Percentiles rank a stretch among this genome's conserved stretches.
These are phyloP conservation scores for Pseudopodoces humilis DNA, from an alignment of 2,113 vertebrate genomes.

Conservation along the genomic window DNA sequence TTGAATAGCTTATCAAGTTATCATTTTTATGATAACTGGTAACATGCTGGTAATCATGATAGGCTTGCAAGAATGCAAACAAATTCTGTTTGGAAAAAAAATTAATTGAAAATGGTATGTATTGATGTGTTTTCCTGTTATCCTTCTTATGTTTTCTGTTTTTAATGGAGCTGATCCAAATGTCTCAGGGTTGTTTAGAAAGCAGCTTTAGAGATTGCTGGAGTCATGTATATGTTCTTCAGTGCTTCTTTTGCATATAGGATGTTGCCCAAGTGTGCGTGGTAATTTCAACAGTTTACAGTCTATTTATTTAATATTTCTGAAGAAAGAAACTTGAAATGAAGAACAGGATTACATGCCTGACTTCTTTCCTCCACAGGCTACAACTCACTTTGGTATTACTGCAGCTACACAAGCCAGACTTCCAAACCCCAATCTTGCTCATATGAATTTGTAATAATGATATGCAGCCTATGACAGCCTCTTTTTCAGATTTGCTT, in stretches of 20 bases:
- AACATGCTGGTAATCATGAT: background rate
- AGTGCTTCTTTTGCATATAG: constrained; percentile 29
- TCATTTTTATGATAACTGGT: background rate
- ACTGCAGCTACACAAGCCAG: constrained; percentile 21
- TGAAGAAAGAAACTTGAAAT: constrained; percentile 48
- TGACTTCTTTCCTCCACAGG: background rate
- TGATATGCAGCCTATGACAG: background rate
- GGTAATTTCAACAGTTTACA: constrained; percentile 15
- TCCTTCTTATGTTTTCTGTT: background rate
- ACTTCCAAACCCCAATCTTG: background rate
- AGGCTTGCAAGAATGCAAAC: background rate
- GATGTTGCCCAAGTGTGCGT: background rate
- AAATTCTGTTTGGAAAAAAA: background rate
- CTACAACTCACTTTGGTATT: background rate
- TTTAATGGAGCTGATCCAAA: constrained; percentile 2
- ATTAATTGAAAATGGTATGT: background rate
- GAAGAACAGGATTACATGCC: constrained; percentile 21
- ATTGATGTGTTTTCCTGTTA: background rate
- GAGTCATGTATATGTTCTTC: background rate
- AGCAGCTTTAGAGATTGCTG: background rate
- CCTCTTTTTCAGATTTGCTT: constrained; percentile 2
- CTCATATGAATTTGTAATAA: constrained; percentile 16
- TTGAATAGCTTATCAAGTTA: background rate
- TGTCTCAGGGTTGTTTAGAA: background rate
- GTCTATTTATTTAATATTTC: constrained; percentile 60